A percentile compares a stretch with the other conserved stretches of the same genome.
Conservation (phyloP, 2,797 vertebrate species). For the Myotis vivesi region DNA sequence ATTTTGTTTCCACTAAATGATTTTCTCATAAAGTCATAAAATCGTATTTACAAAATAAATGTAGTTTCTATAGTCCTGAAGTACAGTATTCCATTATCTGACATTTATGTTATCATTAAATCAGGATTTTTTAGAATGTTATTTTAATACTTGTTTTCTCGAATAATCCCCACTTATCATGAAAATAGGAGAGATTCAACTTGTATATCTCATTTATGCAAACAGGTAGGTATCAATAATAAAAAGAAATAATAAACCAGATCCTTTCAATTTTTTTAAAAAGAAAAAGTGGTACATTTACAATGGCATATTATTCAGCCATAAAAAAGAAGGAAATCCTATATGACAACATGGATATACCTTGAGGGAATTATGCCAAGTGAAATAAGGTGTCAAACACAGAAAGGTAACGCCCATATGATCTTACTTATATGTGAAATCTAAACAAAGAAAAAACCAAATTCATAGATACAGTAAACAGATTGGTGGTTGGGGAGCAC, state of each 20-base stretch:
- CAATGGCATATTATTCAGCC: background rate
- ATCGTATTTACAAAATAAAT: slow-evolving; percentile 38
- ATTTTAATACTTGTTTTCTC: background rate
- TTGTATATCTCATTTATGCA: slow-evolving; percentile 20
- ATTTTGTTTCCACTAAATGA: background rate
- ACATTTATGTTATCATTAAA: background rate
- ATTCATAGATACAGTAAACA: background rate
- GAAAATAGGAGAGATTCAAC: slow-evolving; percentile 30
- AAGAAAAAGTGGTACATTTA: background rate
- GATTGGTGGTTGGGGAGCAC: background rate
- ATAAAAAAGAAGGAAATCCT: background rate
- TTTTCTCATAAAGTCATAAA: slow-evolving; percentile 29
- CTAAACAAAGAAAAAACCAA: background rate
- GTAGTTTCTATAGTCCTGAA: background rate
- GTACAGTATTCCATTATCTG: background rate
- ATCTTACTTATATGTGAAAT: background rate
- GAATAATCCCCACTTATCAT: slow-evolving; percentile 6
- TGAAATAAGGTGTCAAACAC: background rate
- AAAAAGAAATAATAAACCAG: background rate
- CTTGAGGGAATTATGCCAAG: background rate
- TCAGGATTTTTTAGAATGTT: slow-evolving; percentile 17
- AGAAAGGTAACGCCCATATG: background rate
- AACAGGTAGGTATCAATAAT: background rate
- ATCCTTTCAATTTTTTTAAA: background rate
- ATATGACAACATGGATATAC: background rate